Base-by-base conservation (phyloP, 53 echinoderm and acorn worm genomes). In the Actinopyga echinites region DNA sequence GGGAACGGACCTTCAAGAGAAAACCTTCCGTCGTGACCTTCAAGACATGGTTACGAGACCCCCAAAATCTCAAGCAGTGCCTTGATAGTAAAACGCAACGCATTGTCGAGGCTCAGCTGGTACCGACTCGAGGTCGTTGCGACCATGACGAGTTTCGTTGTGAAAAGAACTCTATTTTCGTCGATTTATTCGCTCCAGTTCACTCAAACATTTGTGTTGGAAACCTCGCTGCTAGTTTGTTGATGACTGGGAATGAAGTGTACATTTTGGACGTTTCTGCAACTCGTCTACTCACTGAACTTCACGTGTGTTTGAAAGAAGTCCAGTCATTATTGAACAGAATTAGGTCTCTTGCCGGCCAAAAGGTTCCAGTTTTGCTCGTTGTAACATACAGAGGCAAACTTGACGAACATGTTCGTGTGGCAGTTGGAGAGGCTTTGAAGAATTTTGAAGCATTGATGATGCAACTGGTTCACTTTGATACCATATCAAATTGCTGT, bases 221-320 rank as follows among this genome's bases (percentile, higher is more conserved):
- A 15, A 44, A 71, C 13, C 10, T 42, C 13, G 8, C 42, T 21
- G 43, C 71, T 1, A 71, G 71, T 23, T 44, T 71, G 42, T 71
- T 71, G 23, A 71, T 71, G 71, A 71, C 42, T 13, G 71, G 71
- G 8, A 71, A 71, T 42, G 71, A 71, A 42, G 71, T 71, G 40
- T 71, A 71, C n/a, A 22, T 71, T 22, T 71, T n/a, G 20, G 42
- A 71, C 15, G 8, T 71, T 17, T 25, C 42, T 23, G 71, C 71
- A 19, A 4, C 44, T 37, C 38, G 42, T 23, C 2, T 71, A 26
- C 37, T 24, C 25, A 1, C 38, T 6, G 45, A 40, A 22, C 1
- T 23, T 19, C 10, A 44, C 21, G 11, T 40, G 6, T 71, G 71
- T 15, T 26, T 71, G 34, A 34, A 15, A 6, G 28, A 44, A 22